Evolutionary conservation across 2,888 invertebrate species (phyloP), one percentile per base, ranked within the genome.

Genomic region (Mactromeris polynyma): DNA sequence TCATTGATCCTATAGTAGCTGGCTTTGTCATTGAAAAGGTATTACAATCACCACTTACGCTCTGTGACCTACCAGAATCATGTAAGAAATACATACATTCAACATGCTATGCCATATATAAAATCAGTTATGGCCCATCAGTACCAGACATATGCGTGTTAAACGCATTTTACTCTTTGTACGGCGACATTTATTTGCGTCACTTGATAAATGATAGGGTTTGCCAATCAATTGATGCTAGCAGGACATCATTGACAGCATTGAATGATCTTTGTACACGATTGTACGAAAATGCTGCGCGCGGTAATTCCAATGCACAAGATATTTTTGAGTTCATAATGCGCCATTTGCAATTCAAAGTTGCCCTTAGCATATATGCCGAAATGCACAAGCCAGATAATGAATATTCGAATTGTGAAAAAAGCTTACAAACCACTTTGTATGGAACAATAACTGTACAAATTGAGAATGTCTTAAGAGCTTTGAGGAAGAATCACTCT

Each of bases 131-230:
- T 40, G 64, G 82, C 26, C 0, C 36, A 36, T 1, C 7, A 40
- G 40, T 64, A 36, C 21, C 11, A 26, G 64, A 38, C 14, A 21
- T 82, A 2, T 2, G 40, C 17, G 38, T n/a, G 17, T 40, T 82
- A 4, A 64, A 54, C 26, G 26, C 36, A 17, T 82, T 38, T 40
- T 82, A 64, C 26, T 26, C 58, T 40, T 82, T 82, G 17, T 82
- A 64, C 26, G 64, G 64, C 1, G 82, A 82, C n/a, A 14, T 6
- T 0, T 82, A 40, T 82, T 3, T 82, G 14, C 26, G 36, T 11
- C 2, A 17, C 14, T 36, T 73, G 21, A 17, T 73, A 19, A 11
- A 33, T 1, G 73, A 17, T 11, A 73, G 36, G 2, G 14, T 36
- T 36, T 73, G n/a, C 19, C 14, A 73, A 36, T 73, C 31, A 3